Evolutionary conservation across 2,797 vertebrate species (phyloP), one percentile per base, ranked within the genome.

Genomic region (Brachyalestes nurse): DNA sequence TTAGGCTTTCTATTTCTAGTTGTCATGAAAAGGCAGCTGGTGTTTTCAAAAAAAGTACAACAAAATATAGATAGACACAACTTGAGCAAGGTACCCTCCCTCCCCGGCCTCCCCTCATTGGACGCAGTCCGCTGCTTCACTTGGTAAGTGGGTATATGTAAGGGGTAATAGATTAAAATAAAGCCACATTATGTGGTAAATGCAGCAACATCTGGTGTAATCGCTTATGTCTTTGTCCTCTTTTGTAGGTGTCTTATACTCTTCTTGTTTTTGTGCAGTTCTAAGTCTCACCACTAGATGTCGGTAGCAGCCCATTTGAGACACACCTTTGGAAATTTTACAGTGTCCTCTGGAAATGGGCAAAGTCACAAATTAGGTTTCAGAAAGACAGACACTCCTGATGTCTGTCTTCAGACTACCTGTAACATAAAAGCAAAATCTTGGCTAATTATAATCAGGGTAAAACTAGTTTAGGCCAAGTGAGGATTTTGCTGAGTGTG

Each of bases 261-360:
- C 51, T 19, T 16, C 10, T 51, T 10, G 25, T 28, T 38, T 14
- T 70, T 8, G 17, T 57, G 19, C 57, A 55, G 23, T 21, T 72
- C 13, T 14, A 17, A 67, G 21, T 28, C 66, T 23, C 34, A 21
- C 84, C 88, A 85, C 83, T 75, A 88, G 86, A 85, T 87, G 83
- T 83, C 67, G 82, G 83, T 72, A 84, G 78, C 6, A 55, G 19
- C 14, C 72, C 38, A 55, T 17, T 47, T 66, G 47, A 49, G 38
- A 58, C 21, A 65, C 19, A 34, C 8, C 58, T 62, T 12, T 3
- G 14, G 13, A 13, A 13, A 14, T 13, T 62, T 28, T 21, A 38
- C 17, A 21, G 38, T 13, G 21, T n/a, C 1, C 10, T 19, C 1
- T 2, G 9, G 9, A n/a, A 47, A n/a, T 67, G 1, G 1, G 1